A percentile compares a stretch with the other conserved stretches of the same genome.
phyloP scores from a whole-genome alignment of 2,797 vertebrate genomes.

The Pseudotriccus pelzelni region DNA sequence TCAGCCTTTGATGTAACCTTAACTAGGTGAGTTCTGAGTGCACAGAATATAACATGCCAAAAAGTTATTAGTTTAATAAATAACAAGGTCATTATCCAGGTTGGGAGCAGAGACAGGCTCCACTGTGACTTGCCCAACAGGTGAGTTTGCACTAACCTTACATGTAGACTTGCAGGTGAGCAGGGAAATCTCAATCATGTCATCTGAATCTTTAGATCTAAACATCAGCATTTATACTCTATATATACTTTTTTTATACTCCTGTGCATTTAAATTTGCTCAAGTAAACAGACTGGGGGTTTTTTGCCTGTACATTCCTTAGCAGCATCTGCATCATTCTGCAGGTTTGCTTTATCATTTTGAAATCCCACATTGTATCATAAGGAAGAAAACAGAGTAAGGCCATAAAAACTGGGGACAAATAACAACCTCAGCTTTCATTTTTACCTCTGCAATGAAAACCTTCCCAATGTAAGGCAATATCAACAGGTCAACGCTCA shows the following conservation, averaged over 20 bases:
- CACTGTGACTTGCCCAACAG: background rate
- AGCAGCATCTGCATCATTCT: background rate
- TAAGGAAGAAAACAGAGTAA: background rate
- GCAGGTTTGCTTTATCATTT: background rate
- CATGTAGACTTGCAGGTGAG: background rate
- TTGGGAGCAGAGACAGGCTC: background rate
- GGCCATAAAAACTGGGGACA: background rate
- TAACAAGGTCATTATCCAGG: constrained; percentile 9
- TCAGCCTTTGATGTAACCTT: constrained; percentile 48
- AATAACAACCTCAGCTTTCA: background rate
- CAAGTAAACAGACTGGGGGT: accelerated
- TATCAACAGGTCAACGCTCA: background rate
- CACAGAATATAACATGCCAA: background rate
- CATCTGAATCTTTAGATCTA: background rate
- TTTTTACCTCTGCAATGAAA: background rate
- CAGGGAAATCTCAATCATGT: background rate
- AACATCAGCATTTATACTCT: background rate
- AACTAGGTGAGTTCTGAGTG: background rate
- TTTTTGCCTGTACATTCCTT: background rate
- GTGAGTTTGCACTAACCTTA: background rate
- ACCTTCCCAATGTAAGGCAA: background rate
- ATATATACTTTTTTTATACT: background rate
- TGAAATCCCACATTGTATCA: background rate
- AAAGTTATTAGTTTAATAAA: constrained; percentile 41
- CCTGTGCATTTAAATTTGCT: background rate